phyloP scores from a whole-genome alignment of 2,113 vertebrate genomes.

The Pachyramphus minor region DNA sequence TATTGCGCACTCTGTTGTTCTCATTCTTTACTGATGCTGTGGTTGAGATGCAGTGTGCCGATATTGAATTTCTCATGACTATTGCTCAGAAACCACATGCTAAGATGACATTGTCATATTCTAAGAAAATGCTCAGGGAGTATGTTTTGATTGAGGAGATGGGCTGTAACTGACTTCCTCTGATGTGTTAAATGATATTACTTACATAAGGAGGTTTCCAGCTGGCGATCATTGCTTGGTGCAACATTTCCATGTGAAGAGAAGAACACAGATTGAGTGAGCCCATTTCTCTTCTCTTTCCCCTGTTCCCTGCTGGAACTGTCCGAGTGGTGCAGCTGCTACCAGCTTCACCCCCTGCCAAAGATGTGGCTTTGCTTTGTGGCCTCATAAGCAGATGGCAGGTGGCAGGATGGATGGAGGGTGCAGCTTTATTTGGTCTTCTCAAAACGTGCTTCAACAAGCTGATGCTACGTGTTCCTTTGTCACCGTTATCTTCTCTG shows the following conservation, averaged over 20 bases:
- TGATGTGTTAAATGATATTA: neutral
- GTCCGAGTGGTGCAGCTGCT: neutral
- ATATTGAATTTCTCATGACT: neutral
- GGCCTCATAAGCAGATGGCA: neutral
- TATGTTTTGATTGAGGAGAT: neutral
- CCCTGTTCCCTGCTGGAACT: neutral
- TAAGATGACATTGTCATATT: neutral
- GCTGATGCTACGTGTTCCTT: rapidly evolving
- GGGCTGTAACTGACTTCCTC: neutral
- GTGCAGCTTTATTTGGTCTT: neutral
- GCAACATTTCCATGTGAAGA: neutral
- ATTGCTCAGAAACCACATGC: neutral
- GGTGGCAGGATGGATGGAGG: neutral
- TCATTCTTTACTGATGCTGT: neutral
- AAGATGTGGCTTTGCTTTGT: neutral
- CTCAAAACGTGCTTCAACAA: neutral
- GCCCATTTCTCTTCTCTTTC: neutral
- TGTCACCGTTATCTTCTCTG: neutral
- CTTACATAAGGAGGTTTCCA: neutral
- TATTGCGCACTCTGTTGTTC: neutral
- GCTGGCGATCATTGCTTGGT: neutral
- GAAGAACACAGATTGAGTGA: neutral
- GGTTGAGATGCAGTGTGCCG: neutral
- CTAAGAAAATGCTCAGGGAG: neutral
- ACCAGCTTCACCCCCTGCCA: neutral